Percentiles rank a stretch among this genome's conserved stretches.
phyloP scores from a whole-genome alignment of 2,888 invertebrate genomes.

The Andrena hattorfiana region DNA sequence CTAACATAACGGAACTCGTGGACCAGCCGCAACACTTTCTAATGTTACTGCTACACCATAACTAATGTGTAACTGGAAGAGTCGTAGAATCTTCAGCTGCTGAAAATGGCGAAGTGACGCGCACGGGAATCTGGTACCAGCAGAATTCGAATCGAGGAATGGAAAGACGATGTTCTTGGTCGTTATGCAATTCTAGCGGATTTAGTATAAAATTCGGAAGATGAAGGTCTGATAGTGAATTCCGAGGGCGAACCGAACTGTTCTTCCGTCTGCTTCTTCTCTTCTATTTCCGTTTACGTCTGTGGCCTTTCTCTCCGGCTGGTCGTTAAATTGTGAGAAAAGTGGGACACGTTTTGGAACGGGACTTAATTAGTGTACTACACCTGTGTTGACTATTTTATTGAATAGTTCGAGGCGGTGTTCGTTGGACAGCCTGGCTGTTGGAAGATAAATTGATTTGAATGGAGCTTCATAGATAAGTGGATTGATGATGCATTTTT shows the following conservation, averaged over 20 bases:
- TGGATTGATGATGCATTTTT: no score
- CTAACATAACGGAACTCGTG: constrained; percentile 24
- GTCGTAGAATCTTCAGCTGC: background rate
- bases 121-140: background rate
- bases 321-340: background rate
- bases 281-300: background rate
- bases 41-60: constrained; percentile 5
- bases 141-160: background rate
- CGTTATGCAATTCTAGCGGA: constrained; percentile 2
- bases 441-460: no score
- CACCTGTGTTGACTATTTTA: background rate
- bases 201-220: constrained; percentile 3
- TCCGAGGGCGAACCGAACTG: background rate
- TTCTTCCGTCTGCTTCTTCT: background rate
- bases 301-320: constrained; percentile 11
- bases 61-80: background rate
- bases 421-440: no score
- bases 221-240: background rate
- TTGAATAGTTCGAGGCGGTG: background rate
- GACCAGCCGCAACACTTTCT: constrained; percentile 24
- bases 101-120: background rate
- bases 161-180: background rate
- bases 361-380: background rate
- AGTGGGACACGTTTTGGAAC: constrained; percentile 35
- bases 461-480: no score